Evolutionary conservation across 2,113 vertebrate species (phyloP), one percentile per base, ranked within the genome.

Genomic region (Percina caprodes): DNA sequence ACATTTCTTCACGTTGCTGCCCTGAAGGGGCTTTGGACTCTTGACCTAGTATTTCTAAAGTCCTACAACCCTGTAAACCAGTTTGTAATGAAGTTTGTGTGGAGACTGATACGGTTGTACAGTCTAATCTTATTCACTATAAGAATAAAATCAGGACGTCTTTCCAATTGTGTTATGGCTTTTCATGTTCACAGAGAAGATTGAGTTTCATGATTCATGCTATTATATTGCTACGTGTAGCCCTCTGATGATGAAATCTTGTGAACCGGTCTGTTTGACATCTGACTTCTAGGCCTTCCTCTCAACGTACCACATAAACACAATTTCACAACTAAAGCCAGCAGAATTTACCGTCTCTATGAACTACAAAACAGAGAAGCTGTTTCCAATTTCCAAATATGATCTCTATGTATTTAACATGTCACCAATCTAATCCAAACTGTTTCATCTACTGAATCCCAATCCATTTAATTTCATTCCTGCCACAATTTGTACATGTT

Each of bases 361-460:
- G 68, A 77, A 70, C 79, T 60, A 14, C 56, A 77, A 79, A 79
- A 72, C 60, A 61, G 2, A 77, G 9, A 42, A 48, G n/a, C 61
- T 54, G 77, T 60, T 89, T 86, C 23, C 68, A 71, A 62, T 88
- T 82, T 72, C 33, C 52, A 59, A 33, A 79, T 9, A 12, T 83
- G 52, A 80, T 87, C 82, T 74, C 49, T 24, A 7, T 49, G 52
- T 82, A 62, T 87, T 92, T 82, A 88, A 78, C 76, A 74, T 88
- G 84, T 87, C 80, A 79, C 54, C 65, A 51, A 79, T 69, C 51
- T 65, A 63, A 88, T 88, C 80, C 68, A 78, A 76, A 65, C 30
- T 59, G 74, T 60, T 55, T 85, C 85, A 84, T 89, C 51, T 72
- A 7, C 61, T 80, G 45, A 87, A 87, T 76, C 79, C 67, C 67